phyloP scores from a whole-genome alignment of 1,140 invertebrate species.

The Leguminivora glycinivorella region DNA sequence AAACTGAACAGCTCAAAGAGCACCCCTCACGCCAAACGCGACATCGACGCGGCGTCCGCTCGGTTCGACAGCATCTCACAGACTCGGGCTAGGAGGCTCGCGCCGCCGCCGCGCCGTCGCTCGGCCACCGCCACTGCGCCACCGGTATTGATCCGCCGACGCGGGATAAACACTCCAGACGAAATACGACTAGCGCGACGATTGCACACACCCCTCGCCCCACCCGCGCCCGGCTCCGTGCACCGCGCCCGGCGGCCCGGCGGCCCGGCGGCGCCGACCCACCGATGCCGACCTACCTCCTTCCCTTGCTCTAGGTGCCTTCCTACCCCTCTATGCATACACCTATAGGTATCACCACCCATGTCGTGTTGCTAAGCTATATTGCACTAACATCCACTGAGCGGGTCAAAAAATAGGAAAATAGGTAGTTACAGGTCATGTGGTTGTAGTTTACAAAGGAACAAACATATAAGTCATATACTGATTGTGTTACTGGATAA shows the following conservation, averaged over 20 bases:
- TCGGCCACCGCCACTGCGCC: slow-evolving; percentile 73
- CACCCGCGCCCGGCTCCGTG: slow-evolving; percentile 43
- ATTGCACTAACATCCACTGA: not conserved
- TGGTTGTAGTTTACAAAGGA: too few relatives aligned
- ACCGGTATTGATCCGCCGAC: slow-evolving; percentile 74
- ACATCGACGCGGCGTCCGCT: slow-evolving; percentile 74
- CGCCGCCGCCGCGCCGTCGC: slow-evolving; percentile 64
- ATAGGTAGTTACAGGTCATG: too few relatives aligned
- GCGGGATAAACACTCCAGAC: slow-evolving; percentile 77
- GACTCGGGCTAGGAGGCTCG: slow-evolving; percentile 64
- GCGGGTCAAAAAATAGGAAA: not conserved
- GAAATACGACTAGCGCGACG: slow-evolving; percentile 75
- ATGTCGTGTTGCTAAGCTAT: slow-evolving; percentile 49
- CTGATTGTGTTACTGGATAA: too few relatives aligned
- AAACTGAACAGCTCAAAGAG: slow-evolving; percentile 71
- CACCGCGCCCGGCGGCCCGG: slow-evolving; percentile 54
- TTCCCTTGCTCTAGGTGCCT: slow-evolving; percentile 41
- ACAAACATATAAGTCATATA: too few relatives aligned
- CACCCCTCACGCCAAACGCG: slow-evolving; percentile 75
- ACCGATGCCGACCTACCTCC: slow-evolving; percentile 30
- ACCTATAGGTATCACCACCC: slow-evolving; percentile 47
- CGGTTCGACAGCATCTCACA: slow-evolving; percentile 77
- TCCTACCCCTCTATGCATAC: slow-evolving; percentile 46
- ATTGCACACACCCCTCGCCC: slow-evolving; percentile 66
- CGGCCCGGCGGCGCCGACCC: slow-evolving; percentile 52